Evolutionary conservation across 2,113 vertebrate genomes (phyloP).

Genomic region (Epinephelus fuscoguttatus): DNA sequence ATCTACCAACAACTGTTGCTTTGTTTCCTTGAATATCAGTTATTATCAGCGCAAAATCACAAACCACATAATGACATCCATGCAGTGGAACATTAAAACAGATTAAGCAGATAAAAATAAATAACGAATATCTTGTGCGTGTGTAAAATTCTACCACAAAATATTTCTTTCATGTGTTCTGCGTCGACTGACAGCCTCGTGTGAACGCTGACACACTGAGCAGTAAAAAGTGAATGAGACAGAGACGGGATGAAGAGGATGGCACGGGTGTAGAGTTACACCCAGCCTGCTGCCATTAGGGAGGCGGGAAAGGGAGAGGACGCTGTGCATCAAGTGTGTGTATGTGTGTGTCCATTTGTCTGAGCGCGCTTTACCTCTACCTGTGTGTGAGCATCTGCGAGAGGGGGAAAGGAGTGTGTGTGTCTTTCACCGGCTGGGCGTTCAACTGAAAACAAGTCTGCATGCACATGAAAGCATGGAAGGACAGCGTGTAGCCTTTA

Average conservation of each 20-base stretch:
- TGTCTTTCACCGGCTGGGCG: conserved; percentile 29
- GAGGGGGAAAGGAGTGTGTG: background rate
- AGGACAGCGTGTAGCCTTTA: conserved; percentile 47
- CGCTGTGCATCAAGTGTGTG: conserved; percentile 37
- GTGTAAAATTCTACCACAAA: background rate
- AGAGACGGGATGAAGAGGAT: conserved; percentile 28
- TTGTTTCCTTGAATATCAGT: background rate
- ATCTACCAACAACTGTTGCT: conserved; percentile 16
- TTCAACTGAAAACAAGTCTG: conserved; percentile 51
- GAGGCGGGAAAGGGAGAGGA: conserved; percentile 32
- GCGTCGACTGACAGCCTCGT: background rate
- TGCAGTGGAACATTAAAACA: background rate
- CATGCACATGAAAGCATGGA: conserved; percentile 56
- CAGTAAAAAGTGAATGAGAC: conserved; percentile 49
- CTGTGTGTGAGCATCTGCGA: conserved; percentile 47
- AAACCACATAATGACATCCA: background rate
- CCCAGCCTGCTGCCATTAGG: conserved; percentile 53
- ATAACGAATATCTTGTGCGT: background rate
- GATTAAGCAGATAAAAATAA: fast-evolving
- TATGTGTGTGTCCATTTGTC: conserved; percentile 33
- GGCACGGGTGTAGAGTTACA: conserved; percentile 63
- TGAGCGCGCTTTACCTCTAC: conserved; percentile 34
- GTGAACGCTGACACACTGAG: conserved; percentile 24
- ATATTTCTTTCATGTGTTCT: background rate
- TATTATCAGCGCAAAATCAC: background rate